Conservation (phyloP, 2,888 invertebrate genomes). For the Allygus modestus region DNA sequence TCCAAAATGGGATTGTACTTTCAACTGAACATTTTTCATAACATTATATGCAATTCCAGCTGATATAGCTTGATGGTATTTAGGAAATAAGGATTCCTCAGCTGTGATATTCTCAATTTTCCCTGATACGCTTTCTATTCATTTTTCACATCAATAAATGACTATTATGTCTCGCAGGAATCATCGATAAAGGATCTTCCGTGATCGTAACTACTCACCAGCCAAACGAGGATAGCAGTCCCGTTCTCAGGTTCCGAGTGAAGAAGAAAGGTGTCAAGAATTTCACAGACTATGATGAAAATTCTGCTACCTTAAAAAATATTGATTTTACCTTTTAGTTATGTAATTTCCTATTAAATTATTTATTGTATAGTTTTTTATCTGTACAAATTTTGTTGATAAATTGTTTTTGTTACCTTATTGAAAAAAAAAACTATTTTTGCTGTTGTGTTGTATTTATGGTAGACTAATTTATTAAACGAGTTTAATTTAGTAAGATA, state of each 20-base stretch:
- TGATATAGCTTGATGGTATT: too few species aligned
- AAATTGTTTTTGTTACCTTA: neutral
- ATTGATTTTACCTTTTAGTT: neutral
- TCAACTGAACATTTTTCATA: too few species aligned
- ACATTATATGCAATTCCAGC: too few species aligned
- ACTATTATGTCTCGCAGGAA: too few species aligned
- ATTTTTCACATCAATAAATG: too few species aligned
- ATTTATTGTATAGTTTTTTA: neutral
- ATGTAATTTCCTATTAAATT: neutral
- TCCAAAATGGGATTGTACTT: too few species aligned
- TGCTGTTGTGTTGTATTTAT: neutral
- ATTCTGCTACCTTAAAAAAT: slow-evolving; percentile 30
- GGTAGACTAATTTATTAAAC: neutral
- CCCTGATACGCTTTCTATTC: too few species aligned
- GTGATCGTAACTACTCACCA: slow-evolving; percentile 40
- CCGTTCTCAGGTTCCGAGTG: slow-evolving; percentile 35
- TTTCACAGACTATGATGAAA: slow-evolving; percentile 55
- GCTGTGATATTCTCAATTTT: too few species aligned
- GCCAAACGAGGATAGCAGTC: slow-evolving; percentile 18
- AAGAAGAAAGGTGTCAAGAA: slow-evolving; percentile 44
- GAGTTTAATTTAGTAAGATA: too few species aligned
- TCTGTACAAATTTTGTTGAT: slow-evolving; percentile 2
- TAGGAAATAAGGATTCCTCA: too few species aligned
- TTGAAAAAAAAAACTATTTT: neutral
- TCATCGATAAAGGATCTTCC: slow-evolving; percentile 49